A percentile compares a stretch with the other conserved stretches of the same genome.
Evolutionary conservation across 2,113 vertebrate genomes (phyloP).

Genomic region (Caracal caracal): DNA sequence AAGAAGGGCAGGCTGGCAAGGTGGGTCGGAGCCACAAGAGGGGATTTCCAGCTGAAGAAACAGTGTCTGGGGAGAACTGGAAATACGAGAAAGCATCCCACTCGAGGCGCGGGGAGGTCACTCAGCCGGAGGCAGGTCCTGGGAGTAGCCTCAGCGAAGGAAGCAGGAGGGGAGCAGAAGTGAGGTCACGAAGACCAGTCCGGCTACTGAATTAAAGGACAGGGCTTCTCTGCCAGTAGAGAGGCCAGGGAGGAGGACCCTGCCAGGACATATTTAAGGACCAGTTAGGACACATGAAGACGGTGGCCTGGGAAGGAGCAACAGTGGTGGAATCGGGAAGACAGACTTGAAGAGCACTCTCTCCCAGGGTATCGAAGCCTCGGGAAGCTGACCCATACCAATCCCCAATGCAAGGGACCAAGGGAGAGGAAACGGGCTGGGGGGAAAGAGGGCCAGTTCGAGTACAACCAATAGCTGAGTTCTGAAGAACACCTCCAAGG

Average conservation of each 20-base stretch:
- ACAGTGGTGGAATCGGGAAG: rapidly evolving
- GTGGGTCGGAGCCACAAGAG: background rate
- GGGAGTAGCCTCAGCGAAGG: background rate
- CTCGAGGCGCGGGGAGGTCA: background rate
- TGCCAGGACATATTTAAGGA: too few species aligned
- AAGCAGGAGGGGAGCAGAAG: background rate
- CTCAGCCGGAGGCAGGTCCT: background rate
- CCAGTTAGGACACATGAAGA: background rate
- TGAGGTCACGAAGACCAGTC: background rate
- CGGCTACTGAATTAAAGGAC: background rate
- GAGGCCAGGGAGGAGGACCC: background rate
- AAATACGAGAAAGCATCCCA: background rate
- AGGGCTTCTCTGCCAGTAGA: background rate
- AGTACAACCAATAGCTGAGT: too few species aligned
- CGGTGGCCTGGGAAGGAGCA: background rate
- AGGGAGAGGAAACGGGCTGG: background rate
- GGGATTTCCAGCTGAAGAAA: background rate
- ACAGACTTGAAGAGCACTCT: background rate
- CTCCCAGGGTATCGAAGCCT: background rate
- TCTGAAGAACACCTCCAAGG: background rate
- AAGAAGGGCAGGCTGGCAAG: background rate
- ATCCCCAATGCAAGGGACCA: rapidly evolving
- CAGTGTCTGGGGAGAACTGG: background rate
- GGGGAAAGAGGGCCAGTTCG: background rate
- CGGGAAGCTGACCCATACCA: background rate